phyloP scores from a whole-genome alignment of 2,797 vertebrate species.

The Hozukius guyotensis region DNA sequence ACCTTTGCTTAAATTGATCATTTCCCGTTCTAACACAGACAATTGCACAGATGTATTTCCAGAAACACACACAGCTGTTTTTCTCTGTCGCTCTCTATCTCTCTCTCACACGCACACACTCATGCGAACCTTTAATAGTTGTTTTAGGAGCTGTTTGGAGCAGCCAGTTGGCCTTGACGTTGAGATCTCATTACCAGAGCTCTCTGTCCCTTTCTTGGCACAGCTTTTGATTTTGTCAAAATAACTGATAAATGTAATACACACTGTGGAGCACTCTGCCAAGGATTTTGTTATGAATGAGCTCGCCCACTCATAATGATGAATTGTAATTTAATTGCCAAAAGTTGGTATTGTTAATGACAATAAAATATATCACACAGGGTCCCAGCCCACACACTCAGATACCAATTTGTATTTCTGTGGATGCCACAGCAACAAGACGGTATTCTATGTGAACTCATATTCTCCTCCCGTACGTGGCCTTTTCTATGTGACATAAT shows the following conservation, averaged over 20 bases:
- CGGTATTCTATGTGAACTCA: conserved; percentile 2
- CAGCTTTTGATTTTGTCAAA: conserved; percentile 46
- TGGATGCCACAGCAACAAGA: neutral
- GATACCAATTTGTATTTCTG: neutral
- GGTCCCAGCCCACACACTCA: neutral
- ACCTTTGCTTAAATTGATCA: conserved; percentile 56
- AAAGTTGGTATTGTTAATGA: conserved; percentile 31
- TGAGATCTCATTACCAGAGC: conserved; percentile 44
- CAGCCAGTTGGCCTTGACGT: conserved; percentile 19
- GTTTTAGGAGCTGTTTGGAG: conserved; percentile 12
- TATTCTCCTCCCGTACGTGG: neutral
- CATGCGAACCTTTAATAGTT: conserved; percentile 15
- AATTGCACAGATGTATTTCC: conserved; percentile 29
- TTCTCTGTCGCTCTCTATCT: neutral
- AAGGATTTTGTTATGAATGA: conserved; percentile 30
- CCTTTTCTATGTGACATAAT: conserved; percentile 32
- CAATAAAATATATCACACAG: conserved; percentile 2
- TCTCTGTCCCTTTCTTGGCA: conserved; percentile 33
- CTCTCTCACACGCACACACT: neutral
- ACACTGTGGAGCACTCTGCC: conserved; percentile 5
- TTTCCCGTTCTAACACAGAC: conserved; percentile 38
- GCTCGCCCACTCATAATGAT: conserved; percentile 8
- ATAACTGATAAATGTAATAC: conserved; percentile 35
- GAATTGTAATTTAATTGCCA: conserved; percentile 47
- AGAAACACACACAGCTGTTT: conserved; percentile 20